phyloP scores from a whole-genome alignment of 2,797 vertebrate genomes.

The Dicrostonyx torquatus region DNA sequence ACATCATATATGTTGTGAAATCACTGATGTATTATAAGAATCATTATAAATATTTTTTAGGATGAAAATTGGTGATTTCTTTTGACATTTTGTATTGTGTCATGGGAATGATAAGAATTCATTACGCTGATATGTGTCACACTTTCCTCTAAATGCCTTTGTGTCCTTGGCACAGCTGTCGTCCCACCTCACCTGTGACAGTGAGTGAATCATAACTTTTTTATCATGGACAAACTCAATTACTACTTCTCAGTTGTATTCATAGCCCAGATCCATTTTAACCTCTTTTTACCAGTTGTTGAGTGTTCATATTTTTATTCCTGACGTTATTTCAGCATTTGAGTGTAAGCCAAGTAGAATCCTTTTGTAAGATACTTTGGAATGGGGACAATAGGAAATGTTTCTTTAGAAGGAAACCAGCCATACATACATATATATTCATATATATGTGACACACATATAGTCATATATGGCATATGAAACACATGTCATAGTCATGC shows the following conservation, averaged over 20 bases:
- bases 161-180: neutral
- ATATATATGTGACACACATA: neutral
- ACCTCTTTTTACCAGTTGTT: neutral
- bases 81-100: neutral
- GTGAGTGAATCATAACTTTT: neutral
- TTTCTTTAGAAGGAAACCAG: conserved; percentile 25
- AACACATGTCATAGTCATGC: neutral
- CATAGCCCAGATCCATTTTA: neutral
- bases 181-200: neutral
- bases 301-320: neutral
- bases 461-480: neutral
- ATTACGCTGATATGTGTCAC: neutral
- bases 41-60: conserved; percentile 15
- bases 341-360: neutral
- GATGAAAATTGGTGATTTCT: neutral
- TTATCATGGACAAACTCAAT: neutral
- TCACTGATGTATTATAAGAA: conserved; percentile 13
- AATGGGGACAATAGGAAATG: neutral
- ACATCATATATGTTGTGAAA: neutral
- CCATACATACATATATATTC: neutral
- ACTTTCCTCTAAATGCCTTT: neutral
- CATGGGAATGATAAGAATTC: neutral
- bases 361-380: neutral
- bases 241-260: neutral
- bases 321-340: conserved; percentile 10